Conservation (phyloP, 2,888 invertebrate species). For the Xylophagus ater region DNA sequence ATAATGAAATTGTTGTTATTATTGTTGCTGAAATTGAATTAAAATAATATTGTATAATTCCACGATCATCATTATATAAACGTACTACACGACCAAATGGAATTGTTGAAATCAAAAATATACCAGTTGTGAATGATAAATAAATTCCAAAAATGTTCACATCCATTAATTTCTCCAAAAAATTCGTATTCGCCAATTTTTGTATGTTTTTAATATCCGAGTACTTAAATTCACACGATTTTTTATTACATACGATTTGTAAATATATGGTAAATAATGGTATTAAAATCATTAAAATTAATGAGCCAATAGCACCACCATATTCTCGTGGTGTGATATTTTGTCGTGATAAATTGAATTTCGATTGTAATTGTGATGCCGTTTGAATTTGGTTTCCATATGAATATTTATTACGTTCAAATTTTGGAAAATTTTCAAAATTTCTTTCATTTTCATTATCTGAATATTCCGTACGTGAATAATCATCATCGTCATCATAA, state of each 20-base stretch:
- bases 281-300: conserved; percentile 24
- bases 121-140: conserved; percentile 26
- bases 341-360: conserved; percentile 25
- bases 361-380: conserved; percentile 1
- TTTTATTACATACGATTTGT: conserved; percentile 29
- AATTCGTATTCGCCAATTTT: conserved; percentile 21
- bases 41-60: conserved; percentile 26
- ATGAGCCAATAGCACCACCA: conserved; percentile 29
- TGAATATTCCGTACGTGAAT: conserved; percentile 30
- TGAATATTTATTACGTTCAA: background rate
- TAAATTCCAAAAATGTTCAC: conserved; percentile 25
- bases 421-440: conserved; percentile 1
- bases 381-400: conserved; percentile 17
- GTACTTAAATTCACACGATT: conserved; percentile 23
- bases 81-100: conserved; percentile 32
- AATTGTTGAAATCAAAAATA: conserved; percentile 29
- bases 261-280: conserved; percentile 29
- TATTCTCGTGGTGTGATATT: conserved; percentile 27
- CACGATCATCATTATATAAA: conserved; percentile 23
- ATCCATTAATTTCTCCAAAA: conserved; percentile 26
- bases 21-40: conserved; percentile 29
- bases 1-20: conserved; percentile 20
- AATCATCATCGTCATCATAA: conserved; percentile 33
- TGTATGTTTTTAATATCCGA: conserved; percentile 19
- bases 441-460: conserved; percentile 23